Evolutionary conservation across 2,888 invertebrate genomes (phyloP).

Genomic region (Caenorhabditis sp.): DNA sequence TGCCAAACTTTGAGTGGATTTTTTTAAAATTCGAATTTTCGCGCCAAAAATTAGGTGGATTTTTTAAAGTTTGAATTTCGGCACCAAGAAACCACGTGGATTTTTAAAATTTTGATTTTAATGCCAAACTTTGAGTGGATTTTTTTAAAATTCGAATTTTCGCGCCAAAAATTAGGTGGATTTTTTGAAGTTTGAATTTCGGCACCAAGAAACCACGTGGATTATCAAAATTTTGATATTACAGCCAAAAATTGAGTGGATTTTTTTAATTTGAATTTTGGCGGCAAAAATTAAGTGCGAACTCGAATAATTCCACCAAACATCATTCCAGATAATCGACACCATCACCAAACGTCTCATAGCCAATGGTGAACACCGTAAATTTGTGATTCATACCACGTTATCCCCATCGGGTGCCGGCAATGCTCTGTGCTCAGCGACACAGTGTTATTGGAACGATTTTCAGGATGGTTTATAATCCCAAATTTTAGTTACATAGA

Average conservation of each 20-base stretch:
- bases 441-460: conserved; percentile 17
- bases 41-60: too few species aligned
- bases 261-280: too few species aligned
- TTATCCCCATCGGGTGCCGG: conserved; percentile 8
- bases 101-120: not conserved
- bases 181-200: too few species aligned
- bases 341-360: conserved; percentile 3
- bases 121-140: too few species aligned
- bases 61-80: too few species aligned
- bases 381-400: conserved; percentile 21
- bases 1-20: too few species aligned
- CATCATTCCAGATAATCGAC: conserved; percentile 15
- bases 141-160: too few species aligned
- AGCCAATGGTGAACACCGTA: conserved; percentile 7
- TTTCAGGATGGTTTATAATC: conserved; percentile 13
- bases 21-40: too few species aligned
- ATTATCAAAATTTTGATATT: not conserved
- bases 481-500: too few species aligned
- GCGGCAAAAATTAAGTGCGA: too few species aligned
- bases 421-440: conserved; percentile 15
- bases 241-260: too few species aligned
- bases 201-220: not conserved
- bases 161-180: not conserved
- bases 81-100: not conserved
- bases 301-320: too few species aligned